Base-by-base conservation (phyloP, 2,888 invertebrate species). In the Nomada flava region DNA sequence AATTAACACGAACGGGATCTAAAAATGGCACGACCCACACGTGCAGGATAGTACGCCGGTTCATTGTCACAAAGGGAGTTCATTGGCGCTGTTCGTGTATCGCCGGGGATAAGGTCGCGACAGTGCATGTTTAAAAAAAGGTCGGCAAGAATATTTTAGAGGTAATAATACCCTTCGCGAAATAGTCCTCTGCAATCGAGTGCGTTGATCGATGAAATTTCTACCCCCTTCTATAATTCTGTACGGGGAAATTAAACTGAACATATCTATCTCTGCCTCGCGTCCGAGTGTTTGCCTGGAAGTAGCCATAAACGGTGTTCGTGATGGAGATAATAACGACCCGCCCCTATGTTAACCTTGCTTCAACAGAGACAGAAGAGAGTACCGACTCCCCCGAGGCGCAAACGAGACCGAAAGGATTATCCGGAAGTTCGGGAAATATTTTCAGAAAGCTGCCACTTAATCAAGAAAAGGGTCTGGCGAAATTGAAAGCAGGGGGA, bases 11-110 rank as follows among this genome's bases (percentile, higher is more conserved):
- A 65, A 59, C 59, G n/a, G 23, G 20, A 3, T 47, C 72, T 78
- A 78, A 72, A 78, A 65, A 78, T 53, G 72, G 52, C 65, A 36
- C 62, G 20, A 57, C 50, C 18, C 13, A 59, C 72, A 62, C 60
- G n/a, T 42, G 23, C 29, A 7, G 26, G 26, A 42, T 5, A 59
- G 20, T n/a, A 55, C 36, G 44, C 26, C 42, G 65, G 79, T 71
- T 79, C 79, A 79, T 79, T 79, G 79, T 79, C 65, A 44, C 60
- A 29, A 42, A 67, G 60, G 47, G 53, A 79, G 79, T 79, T 79
- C 79, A 77, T 60, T 67, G 77, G 65, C 64, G 65, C 36, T 79
- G 59, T 20, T 55, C 79, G 18, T 52, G 79, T 47, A 53, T 52
- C 44, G n/a, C 29, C n/a, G 11, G 13, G 9, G 60, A 36, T 78